Base-by-base conservation (phyloP, 2,888 invertebrate genomes). In the Aphidoletes aphidimyza region DNA sequence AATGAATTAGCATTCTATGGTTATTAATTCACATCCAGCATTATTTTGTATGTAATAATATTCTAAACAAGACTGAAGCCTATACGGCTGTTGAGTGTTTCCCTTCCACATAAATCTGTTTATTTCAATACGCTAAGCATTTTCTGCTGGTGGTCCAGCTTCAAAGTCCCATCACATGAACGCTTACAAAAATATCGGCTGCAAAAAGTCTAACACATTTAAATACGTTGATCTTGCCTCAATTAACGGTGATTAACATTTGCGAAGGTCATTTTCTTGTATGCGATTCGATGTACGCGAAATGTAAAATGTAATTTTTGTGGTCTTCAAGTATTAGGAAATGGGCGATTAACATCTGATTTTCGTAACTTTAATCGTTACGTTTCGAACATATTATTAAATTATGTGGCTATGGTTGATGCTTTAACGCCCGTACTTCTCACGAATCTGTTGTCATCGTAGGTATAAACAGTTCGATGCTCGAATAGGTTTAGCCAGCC, bases 201-300 rank as follows among this genome's bases (percentile, higher is more conserved):
- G n/a, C n/a, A n/a, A n/a, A n/a, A n/a, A n/a, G n/a, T n/a, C n/a
- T n/a, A n/a, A n/a, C n/a, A n/a, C n/a, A n/a, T n/a, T n/a, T n/a
- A n/a, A n/a, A n/a, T n/a, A n/a, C n/a, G n/a, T 54, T 54, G 34
- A 69, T 30, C 3, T 69, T 6, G 34, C 3, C n/a, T 69, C 69
- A 69, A 69, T 69, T 69, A 69, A 14, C 30, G 69, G 26, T 30
- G 69, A 69, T 69, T 69, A 69, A 30, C 69, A 30, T 30, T 69
- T 69, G 30, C 69, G 69, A 69, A 69, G 69, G 69, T 69, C 69
- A 17, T 69, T 22, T 69, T 30, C 17, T 69, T 69, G 54, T 26
- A 17, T 22, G n/a, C 1, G 22, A 69, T 69, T 30, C 11, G 34
- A 30, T 30, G 34, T 30, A 30, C 30, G 11, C 30, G 11, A n/a